A percentile compares a stretch with the other conserved stretches of the same genome.
These are phyloP conservation scores for Seriola aureovittata DNA, from an alignment of 2,113 vertebrate species.

Conservation along the genomic window DNA sequence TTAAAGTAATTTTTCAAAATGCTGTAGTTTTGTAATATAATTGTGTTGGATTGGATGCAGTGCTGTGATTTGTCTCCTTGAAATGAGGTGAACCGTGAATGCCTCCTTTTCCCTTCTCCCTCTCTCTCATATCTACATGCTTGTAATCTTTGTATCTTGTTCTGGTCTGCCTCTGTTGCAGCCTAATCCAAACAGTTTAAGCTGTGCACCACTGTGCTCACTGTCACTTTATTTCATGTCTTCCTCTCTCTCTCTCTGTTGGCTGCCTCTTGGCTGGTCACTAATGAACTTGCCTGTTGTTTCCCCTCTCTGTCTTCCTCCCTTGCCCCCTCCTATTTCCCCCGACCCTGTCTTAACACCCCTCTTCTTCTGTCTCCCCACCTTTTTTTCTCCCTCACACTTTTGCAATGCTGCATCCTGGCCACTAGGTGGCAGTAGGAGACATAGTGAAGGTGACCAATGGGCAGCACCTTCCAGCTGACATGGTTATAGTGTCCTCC, in stretches of 20 bases:
- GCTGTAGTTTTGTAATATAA: not conserved
- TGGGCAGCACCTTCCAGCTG: slow-evolving; percentile 98
- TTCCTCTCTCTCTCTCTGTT: slow-evolving; percentile 37
- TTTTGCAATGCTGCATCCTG: slow-evolving; percentile 82
- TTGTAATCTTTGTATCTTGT: slow-evolving; percentile 5
- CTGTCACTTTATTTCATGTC: slow-evolving; percentile 42
- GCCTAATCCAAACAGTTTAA: slow-evolving; percentile 8
- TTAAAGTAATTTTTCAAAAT: not conserved
- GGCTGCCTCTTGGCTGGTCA: slow-evolving; percentile 46
- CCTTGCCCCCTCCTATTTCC: slow-evolving; percentile 2
- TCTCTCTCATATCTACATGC: not conserved
- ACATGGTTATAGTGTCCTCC: slow-evolving; percentile 97
- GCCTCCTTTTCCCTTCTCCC: not conserved
- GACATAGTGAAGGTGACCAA: slow-evolving; percentile 99
- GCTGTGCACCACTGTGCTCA: slow-evolving; percentile 42
- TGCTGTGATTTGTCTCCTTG: not conserved
- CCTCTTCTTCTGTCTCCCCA: slow-evolving; percentile 57
- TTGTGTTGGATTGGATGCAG: not conserved
- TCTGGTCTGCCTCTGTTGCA: slow-evolving; percentile 10
- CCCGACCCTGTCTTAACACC: slow-evolving; percentile 24
- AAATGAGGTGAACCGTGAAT: not conserved
- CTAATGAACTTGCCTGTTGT: slow-evolving; percentile 51
- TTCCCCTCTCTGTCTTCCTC: slow-evolving; percentile 29
- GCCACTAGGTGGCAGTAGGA: slow-evolving; percentile 96
- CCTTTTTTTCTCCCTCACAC: slow-evolving; percentile 43